Conservation (phyloP, 2,113 vertebrate genomes). For the Scatophagus argus region DNA sequence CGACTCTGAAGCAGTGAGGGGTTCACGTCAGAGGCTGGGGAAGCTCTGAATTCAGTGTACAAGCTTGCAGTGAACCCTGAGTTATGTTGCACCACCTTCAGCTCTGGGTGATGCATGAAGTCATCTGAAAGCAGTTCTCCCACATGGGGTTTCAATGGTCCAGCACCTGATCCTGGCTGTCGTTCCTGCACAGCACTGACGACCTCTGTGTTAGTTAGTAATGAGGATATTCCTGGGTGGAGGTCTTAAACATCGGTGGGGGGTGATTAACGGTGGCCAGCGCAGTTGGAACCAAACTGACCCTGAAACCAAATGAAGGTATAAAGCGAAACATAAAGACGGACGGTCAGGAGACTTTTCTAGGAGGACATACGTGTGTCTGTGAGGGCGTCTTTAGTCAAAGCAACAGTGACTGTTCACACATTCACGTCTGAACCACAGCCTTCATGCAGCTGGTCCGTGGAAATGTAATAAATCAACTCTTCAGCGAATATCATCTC, state of each 20-base stretch:
- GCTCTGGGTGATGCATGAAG: constrained; percentile 27
- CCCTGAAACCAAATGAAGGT: constrained; percentile 11
- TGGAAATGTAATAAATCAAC: too few relatives aligned
- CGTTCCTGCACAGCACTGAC: neutral
- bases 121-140: constrained; percentile 27
- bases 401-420: neutral
- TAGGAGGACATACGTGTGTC: neutral
- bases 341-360: neutral
- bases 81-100: neutral
- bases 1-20: too few relatives aligned
- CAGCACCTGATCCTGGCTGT: neutral
- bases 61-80: neutral
- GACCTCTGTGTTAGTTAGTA: neutral
- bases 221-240: neutral
- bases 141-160: constrained; percentile 38
- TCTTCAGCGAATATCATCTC: too few relatives aligned
- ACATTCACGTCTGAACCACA: too few relatives aligned
- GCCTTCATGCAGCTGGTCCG: too few relatives aligned
- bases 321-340: neutral
- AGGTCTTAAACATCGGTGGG: neutral
- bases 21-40: neutral
- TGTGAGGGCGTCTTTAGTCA: neutral
- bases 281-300: neutral
- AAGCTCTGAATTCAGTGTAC: neutral
- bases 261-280: constrained; percentile 6